These are phyloP conservation scores for Aphidius gifuensis DNA, from an alignment of 1,140 invertebrate genomes.

Conservation along the genomic window DNA sequence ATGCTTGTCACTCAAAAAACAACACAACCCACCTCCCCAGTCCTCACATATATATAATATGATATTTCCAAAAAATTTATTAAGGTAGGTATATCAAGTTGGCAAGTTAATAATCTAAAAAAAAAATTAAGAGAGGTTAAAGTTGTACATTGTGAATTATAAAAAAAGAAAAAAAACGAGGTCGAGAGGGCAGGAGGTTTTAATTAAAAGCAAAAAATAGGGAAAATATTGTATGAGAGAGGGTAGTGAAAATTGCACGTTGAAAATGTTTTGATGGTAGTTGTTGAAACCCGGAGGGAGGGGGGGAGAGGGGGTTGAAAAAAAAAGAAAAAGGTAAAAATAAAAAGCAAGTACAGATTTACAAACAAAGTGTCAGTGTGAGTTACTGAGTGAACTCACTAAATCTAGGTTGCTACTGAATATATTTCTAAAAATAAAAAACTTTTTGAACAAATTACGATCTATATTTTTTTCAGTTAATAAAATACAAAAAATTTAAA, in stretches of 20 bases:
- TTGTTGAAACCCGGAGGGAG: not conserved
- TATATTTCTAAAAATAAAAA: conserved; percentile 5
- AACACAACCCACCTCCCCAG: too few species aligned
- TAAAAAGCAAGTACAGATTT: conserved; percentile 15
- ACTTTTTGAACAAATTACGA: too few species aligned
- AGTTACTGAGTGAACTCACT: conserved; percentile 7
- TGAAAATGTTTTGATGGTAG: not conserved
- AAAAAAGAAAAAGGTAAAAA: not conserved
- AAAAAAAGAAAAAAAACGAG: conserved; percentile 3
- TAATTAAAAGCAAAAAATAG: conserved; percentile 7
- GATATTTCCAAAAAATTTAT: too few species aligned
- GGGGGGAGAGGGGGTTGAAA: not conserved
- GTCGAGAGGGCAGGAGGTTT: conserved; percentile 13
- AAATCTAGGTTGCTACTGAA: conserved; percentile 28
- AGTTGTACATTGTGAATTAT: not conserved
- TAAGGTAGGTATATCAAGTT: not conserved
- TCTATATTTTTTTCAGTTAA: too few species aligned
- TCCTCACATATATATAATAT: too few species aligned
- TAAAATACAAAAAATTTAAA: too few species aligned
- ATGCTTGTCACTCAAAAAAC: too few species aligned
- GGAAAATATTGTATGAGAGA: not conserved
- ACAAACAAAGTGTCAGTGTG: conserved; percentile 15
- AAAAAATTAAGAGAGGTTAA: not conserved
- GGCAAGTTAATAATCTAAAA: not conserved
- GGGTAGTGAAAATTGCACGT: too few species aligned